phyloP scores from a whole-genome alignment of 1,140 invertebrate species.

The Bradysia coprophila region DNA sequence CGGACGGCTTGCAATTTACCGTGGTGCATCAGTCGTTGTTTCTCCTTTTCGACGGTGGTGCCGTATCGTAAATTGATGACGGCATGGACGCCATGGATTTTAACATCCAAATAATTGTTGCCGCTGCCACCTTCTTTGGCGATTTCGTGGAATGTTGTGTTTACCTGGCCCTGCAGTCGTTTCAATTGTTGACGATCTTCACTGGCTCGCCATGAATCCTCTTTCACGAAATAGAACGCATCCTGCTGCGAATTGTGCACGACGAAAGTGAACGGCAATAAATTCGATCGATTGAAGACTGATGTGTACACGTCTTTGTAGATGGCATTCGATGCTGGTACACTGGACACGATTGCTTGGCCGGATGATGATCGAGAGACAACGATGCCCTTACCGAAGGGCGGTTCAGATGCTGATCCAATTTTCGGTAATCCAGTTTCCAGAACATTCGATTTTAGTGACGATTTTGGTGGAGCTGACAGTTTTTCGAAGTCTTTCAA shows the following conservation, averaged over 20 bases:
- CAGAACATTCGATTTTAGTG: slow-evolving; percentile 51
- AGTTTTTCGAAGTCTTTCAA: slow-evolving; percentile 51
- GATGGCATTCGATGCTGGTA: slow-evolving; percentile 70
- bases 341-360: slow-evolving; percentile 66
- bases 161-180: slow-evolving; percentile 73
- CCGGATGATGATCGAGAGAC: slow-evolving; percentile 61
- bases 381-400: slow-evolving; percentile 79
- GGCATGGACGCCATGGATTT: slow-evolving; percentile 65
- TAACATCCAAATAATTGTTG: slow-evolving; percentile 56
- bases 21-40: slow-evolving; percentile 70
- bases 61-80: slow-evolving; percentile 77
- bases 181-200: slow-evolving; percentile 79
- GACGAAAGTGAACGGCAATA: slow-evolving; percentile 75
- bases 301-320: slow-evolving; percentile 84
- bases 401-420: slow-evolving; percentile 60
- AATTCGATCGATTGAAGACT: slow-evolving; percentile 79
- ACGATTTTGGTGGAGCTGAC: slow-evolving; percentile 51
- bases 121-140: slow-evolving; percentile 45
- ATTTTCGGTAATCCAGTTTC: slow-evolving; percentile 47
- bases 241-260: slow-evolving; percentile 78
- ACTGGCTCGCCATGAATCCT: slow-evolving; percentile 67
- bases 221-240: slow-evolving; percentile 89
- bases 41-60: slow-evolving; percentile 72
- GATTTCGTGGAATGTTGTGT: slow-evolving; percentile 80
- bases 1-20: slow-evolving; percentile 66